Conservation (phyloP, 2,113 vertebrate species). For the Australoheros scitulus region DNA sequence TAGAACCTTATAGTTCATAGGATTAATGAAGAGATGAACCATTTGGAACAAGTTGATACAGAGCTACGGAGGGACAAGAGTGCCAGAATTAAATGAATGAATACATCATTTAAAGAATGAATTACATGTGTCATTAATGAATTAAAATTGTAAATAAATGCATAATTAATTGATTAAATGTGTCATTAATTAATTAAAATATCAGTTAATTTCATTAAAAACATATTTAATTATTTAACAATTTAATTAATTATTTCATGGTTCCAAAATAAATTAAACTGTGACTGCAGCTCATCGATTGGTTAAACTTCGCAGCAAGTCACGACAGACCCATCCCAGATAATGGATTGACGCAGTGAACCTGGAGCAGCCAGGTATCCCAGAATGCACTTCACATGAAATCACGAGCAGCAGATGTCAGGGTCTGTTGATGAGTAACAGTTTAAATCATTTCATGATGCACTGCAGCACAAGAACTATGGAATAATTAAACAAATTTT, state of each 20-base stretch:
- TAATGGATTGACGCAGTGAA: not conserved
- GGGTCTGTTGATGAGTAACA: not conserved
- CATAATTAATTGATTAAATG: too few relatives aligned
- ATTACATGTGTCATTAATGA: too few relatives aligned
- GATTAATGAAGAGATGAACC: constrained; percentile 41
- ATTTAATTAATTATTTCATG: not conserved
- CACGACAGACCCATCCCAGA: not conserved
- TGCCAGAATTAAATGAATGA: not conserved
- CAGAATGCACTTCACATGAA: not conserved
- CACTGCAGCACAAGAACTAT: not conserved
- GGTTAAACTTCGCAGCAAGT: not conserved
- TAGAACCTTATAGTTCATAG: constrained; percentile 18
- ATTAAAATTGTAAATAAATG: too few relatives aligned
- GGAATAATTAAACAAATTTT: not conserved
- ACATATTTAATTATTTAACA: too few relatives aligned
- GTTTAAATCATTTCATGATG: not conserved
- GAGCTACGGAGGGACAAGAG: not conserved
- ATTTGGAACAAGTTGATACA: constrained; percentile 39
- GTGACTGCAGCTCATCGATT: not conserved
- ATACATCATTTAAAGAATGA: not conserved
- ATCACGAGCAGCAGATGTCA: not conserved
- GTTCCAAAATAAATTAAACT: not conserved
- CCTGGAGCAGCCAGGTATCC: not conserved
- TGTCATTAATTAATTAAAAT: too few relatives aligned
- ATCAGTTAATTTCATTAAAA: too few relatives aligned